These are phyloP conservation scores for Melanotus villosus DNA, from an alignment of 2,888 invertebrate genomes.

Conservation along the genomic window DNA sequence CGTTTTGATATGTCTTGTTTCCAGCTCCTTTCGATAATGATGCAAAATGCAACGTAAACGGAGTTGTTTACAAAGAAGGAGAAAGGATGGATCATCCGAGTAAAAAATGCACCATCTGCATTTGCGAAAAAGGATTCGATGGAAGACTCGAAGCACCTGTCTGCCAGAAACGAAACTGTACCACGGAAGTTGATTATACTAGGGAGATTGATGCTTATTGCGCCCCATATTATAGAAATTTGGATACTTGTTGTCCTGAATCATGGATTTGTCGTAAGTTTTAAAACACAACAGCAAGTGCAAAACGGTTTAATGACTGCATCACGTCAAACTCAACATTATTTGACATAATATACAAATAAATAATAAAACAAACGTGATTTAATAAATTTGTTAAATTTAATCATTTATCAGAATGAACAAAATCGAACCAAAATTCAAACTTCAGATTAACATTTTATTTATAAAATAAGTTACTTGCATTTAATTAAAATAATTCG, in stretches of 20 bases:
- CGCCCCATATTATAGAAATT: not conserved
- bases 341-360: too few species aligned
- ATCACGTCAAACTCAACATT: too few species aligned
- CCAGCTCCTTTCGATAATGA: constrained; percentile 10
- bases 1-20: too few species aligned
- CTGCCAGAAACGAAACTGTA: constrained; percentile 6
- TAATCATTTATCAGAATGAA: too few species aligned
- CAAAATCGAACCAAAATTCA: too few species aligned
- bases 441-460: not conserved
- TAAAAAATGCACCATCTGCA: constrained; percentile 14
- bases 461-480: too few species aligned
- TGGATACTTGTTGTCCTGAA: not conserved
- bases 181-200: not conserved
- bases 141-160: not conserved
- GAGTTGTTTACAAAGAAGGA: constrained; percentile 22
- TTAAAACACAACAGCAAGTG: too few species aligned
- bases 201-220: constrained; percentile 2
- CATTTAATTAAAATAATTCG: too few species aligned
- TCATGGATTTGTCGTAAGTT: constrained; percentile 28
- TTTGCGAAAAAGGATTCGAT: constrained; percentile 16
- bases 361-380: too few species aligned
- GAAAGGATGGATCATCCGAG: constrained; percentile 11
- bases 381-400: too few species aligned
- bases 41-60: constrained; percentile 20
- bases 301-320: too few species aligned